Base-by-base conservation (phyloP, 2,797 vertebrate genomes). In the Crypturellus tataupa region DNA sequence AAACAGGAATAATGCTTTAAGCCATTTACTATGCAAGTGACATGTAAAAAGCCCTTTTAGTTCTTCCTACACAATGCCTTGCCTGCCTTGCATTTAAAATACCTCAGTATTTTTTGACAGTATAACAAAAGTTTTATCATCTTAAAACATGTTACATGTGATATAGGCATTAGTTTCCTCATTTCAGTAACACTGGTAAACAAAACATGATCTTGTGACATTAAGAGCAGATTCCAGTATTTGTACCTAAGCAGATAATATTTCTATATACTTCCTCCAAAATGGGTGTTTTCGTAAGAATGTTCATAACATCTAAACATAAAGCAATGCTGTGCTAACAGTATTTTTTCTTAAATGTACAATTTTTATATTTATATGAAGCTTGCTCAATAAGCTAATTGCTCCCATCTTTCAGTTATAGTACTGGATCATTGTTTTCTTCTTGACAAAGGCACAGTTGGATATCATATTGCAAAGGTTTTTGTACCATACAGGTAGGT, bases 21-120 rank as follows among this genome's bases (percentile, higher is more conserved):
- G 12, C 8, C 6, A 68, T 37, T 79, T 49, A 44, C 33, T 60
- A 49, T 15, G 59, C 31, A 75, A 47, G 9, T 55, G 33, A 53
- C 16, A 21, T 9, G 5, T n/a, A 9, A n/a, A 81, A 53, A 17
- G 13, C 37, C 9, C 37, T 35, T 69, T 69, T 29, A 40, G 25
- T 31, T 67, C 68, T 76, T 51, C 47, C 6, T 27, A 33, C 9
- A 44, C 29, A 60, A 21, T 3, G 1, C 15, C 5, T 65, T 68
- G 23, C 13, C 25, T 68, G 1, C 12, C 5, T 65, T 68, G 23
- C 13, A 29, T 68, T 56, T 70, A 44, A 84, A 39, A 46, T 12
- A 35, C 3, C 10, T 12, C 2, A 55, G 51, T 5, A 3, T 5
- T n/a, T 3, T 3, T 20, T 25, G 7, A 64, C 6, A 40, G 13